Percentiles rank a stretch among this genome's conserved stretches.
phyloP scores from a whole-genome alignment of 1,140 invertebrate genomes.

The Schmidtea mediterranea region DNA sequence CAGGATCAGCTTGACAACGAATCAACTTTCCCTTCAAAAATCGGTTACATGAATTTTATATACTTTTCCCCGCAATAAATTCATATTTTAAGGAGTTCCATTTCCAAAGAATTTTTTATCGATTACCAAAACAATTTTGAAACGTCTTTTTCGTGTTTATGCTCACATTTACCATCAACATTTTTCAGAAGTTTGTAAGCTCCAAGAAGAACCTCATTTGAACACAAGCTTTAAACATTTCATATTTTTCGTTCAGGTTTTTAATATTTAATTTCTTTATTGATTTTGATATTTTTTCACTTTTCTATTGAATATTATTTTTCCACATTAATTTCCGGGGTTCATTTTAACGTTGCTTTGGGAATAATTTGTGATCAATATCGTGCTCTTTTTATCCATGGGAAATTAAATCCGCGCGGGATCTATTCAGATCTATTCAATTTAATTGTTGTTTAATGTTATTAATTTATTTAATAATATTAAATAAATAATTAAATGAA shows the following conservation, averaged over 20 bases:
- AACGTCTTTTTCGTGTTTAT: slow-evolving; percentile 86
- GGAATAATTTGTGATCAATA: no score
- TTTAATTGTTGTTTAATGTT: no score
- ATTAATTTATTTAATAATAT: no score
- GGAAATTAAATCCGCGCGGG: no score
- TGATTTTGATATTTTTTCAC: no score
- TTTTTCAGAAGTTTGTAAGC: slow-evolving; percentile 79
- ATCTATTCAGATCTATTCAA: no score
- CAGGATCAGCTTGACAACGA: slow-evolving; percentile 97
- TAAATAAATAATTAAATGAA: no score
- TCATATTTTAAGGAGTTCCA: slow-evolving; percentile 46
- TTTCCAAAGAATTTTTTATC: slow-evolving; percentile 90
- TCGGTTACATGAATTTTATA: slow-evolving; percentile 37
- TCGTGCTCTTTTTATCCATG: no score
- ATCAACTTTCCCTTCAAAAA: slow-evolving; percentile 89
- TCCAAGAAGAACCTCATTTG: slow-evolving; percentile 91
- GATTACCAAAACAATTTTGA: slow-evolving; percentile 89
- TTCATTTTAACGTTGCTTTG: no score
- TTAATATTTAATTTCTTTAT: no score
- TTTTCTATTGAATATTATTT: no score
- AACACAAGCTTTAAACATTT: slow-evolving; percentile 99
- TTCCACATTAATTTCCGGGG: no score
- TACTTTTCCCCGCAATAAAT: slow-evolving; percentile 4
- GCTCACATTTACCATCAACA: slow-evolving; percentile 99
- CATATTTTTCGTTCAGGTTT: slow-evolving; percentile 96